A percentile compares a stretch with the other conserved stretches of the same genome.
Evolutionary conservation across 2,888 invertebrate genomes (phyloP).

Genomic region (Rotaria sp.): DNA sequence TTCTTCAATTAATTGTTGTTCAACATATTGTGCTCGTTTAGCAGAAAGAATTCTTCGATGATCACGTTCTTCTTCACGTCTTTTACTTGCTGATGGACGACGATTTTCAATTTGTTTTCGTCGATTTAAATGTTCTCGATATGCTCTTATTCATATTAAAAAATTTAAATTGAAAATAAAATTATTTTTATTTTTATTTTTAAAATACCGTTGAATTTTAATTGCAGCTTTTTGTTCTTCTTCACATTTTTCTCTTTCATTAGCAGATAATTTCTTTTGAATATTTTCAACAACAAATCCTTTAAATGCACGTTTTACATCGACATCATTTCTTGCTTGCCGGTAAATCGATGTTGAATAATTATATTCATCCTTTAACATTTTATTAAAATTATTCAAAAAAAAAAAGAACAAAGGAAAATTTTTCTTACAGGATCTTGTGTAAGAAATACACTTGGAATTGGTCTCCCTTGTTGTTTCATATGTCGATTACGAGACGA

Average conservation of each 20-base stretch:
- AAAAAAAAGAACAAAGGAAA: not conserved
- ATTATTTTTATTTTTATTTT: not conserved
- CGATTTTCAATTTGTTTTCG: constrained; percentile 27
- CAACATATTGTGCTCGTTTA: constrained; percentile 23
- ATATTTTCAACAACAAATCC: constrained; percentile 34
- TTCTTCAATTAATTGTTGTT: not conserved
- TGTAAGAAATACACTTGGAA: constrained; percentile 34
- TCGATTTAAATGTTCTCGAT: constrained; percentile 34
- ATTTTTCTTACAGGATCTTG: constrained; percentile 32
- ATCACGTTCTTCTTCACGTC: constrained; percentile 19
- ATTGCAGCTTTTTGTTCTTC: constrained; percentile 35
- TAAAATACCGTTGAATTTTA: constrained; percentile 33
- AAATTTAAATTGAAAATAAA: not conserved
- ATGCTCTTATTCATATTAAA: constrained; percentile 8
- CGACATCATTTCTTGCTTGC: constrained; percentile 28
- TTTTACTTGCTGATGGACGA: not conserved
- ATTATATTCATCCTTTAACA: constrained; percentile 25
- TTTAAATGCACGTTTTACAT: constrained; percentile 31
- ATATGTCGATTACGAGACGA: too few species aligned
- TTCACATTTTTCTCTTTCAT: constrained; percentile 32
- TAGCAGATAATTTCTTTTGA: constrained; percentile 29
- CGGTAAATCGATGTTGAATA: constrained; percentile 14
- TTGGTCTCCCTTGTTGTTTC: constrained; percentile 34
- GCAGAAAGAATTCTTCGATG: constrained; percentile 26
- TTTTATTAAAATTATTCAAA: not conserved